A percentile compares a stretch with the other conserved stretches of the same genome.
Conservation (phyloP, 2,888 invertebrate genomes). For the Dorcus parallelipipedus region DNA sequence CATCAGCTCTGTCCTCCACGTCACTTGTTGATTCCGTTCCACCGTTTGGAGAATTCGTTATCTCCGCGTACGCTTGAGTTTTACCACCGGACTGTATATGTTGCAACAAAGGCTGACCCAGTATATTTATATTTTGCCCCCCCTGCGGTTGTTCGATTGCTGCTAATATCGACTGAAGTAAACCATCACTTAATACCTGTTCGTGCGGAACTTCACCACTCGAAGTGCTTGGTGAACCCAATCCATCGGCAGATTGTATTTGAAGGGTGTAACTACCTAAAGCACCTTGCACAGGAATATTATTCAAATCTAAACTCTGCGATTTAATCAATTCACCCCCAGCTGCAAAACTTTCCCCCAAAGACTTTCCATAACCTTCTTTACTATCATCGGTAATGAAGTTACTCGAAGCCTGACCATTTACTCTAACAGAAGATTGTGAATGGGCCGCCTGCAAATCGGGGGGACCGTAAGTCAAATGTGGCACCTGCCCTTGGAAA, state of each 20-base stretch:
- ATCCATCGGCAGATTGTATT: slow-evolving; percentile 67
- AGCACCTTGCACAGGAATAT: slow-evolving; percentile 56
- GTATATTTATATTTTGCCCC: slow-evolving; percentile 26
- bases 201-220: slow-evolving; percentile 63
- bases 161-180: slow-evolving; percentile 75
- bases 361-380: slow-evolving; percentile 38
- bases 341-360: slow-evolving; percentile 42
- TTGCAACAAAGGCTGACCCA: slow-evolving; percentile 36
- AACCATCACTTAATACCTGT: slow-evolving; percentile 72
- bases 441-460: slow-evolving; percentile 47
- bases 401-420: slow-evolving; percentile 27
- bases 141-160: slow-evolving; percentile 73
- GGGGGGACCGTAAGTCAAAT: slow-evolving; percentile 34
- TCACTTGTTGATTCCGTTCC: neutral
- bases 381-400: slow-evolving; percentile 23
- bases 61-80: slow-evolving; percentile 19
- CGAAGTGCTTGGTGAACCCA: slow-evolving; percentile 40
- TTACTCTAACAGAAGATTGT: slow-evolving; percentile 25
- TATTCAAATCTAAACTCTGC: slow-evolving; percentile 46
- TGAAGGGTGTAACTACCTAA: slow-evolving; percentile 70
- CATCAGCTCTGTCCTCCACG: slow-evolving; percentile 33
- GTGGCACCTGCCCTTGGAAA: slow-evolving; percentile 40
- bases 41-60: slow-evolving; percentile 14
- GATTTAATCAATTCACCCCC: slow-evolving; percentile 43
- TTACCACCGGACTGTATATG: slow-evolving; percentile 18